Evolutionary conservation across 2,113 vertebrate genomes (phyloP), one percentile per base, ranked within the genome.

Genomic region (Rhinogobius similis): DNA sequence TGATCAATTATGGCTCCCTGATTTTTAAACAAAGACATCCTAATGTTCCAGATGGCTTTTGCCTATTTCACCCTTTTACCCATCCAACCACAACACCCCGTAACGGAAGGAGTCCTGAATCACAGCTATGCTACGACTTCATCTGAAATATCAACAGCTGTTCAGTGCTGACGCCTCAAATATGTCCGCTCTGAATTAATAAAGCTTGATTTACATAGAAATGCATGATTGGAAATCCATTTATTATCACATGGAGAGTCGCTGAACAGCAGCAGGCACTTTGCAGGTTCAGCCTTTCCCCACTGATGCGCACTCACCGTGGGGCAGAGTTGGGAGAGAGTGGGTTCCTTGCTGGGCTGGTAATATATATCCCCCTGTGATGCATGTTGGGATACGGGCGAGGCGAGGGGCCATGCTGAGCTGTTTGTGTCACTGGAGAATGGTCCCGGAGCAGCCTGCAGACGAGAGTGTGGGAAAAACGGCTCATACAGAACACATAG

Each of bases 331-430:
- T 92, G 23, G 43, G 46, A 50, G 46, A 50, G 11, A 11, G 21
- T 66, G 94, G 93, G 93, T 85, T 89, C 72, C 90, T 90, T 78
- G 90, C 92, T 36, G 91, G 90, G 90, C 71, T 94, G 11, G 52
- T 7, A n/a, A n/a, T n/a, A n/a, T n/a, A 55, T 4, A 55, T 16
- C 55, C 55, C 55, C 26, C 55, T 58, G 26, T 91, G 88, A 85
- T 88, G 89, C 93, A 95, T 77, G 90, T 91, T 41, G 93, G 94
- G 77, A 94, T 94, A 91, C 94, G 95, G 65, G 92, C 92, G 32
- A 88, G 93, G 0, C 92, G 86, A 0, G 89, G 66, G 68, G 53
- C 65, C 73, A 92, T 94, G 92, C 94, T 94, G 0, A 92, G 94
- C 20, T 93, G 87, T 65, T 92, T 93, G 87, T 13, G 89, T 94